These are phyloP conservation scores for Vanessa tameamea DNA, from an alignment of 1,140 invertebrate genomes.

Conservation along the genomic window DNA sequence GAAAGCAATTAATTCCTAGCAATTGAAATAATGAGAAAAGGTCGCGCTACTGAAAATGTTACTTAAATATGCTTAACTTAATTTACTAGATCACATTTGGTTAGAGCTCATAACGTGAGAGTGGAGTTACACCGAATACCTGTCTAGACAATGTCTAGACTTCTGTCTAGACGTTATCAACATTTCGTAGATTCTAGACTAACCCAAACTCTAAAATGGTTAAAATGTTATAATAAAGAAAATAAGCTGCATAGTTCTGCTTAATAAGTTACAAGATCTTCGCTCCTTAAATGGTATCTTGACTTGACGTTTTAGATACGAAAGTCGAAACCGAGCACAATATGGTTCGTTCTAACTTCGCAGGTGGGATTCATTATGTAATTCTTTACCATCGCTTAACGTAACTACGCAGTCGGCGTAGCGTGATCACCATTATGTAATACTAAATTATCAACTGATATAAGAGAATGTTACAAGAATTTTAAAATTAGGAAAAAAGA, in stretches of 20 bases:
- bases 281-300: slow-evolving; percentile 4
- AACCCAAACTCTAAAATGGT: slow-evolving; percentile 44
- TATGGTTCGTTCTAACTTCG: slow-evolving; percentile 34
- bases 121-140: slow-evolving; percentile 70
- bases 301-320: slow-evolving; percentile 20
- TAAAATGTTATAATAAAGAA: slow-evolving; percentile 38
- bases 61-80: slow-evolving; percentile 20
- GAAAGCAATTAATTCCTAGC: not conserved
- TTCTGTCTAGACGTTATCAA: slow-evolving; percentile 72
- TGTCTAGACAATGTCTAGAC: slow-evolving; percentile 79
- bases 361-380: slow-evolving; percentile 41
- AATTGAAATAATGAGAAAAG: slow-evolving; percentile 1
- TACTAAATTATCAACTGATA: slow-evolving; percentile 12
- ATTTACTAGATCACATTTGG: slow-evolving; percentile 50
- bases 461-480: slow-evolving; percentile 14
- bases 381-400: slow-evolving; percentile 30
- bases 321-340: slow-evolving; percentile 36
- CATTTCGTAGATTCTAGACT: slow-evolving; percentile 65
- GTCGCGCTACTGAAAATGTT: slow-evolving; percentile 15
- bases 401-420: slow-evolving; percentile 34
- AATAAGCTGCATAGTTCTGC: slow-evolving; percentile 23
- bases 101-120: slow-evolving; percentile 63
- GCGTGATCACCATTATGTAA: slow-evolving; percentile 39
- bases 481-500: slow-evolving; percentile 5
- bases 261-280: slow-evolving; percentile 17